Evolutionary conservation across 2,888 invertebrate species (phyloP), one percentile per base, ranked within the genome.

Genomic region (Lomographa bimaculata): DNA sequence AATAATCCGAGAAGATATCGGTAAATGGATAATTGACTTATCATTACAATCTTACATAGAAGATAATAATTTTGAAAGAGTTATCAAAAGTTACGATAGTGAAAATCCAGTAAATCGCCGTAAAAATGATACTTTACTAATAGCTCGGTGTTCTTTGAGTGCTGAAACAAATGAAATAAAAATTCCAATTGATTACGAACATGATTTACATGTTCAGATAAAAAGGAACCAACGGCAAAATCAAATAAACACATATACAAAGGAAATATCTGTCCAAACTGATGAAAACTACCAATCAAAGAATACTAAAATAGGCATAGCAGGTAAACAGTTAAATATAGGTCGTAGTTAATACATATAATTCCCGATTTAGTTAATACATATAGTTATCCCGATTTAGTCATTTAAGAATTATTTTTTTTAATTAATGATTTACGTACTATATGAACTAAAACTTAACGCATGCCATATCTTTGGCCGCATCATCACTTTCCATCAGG

Each of bases 31-130:
- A 25, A 9, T 79, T 7, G 64, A 80, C 29, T 49, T 86, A 26
- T 72, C 64, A 30, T 74, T 84, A 43, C 71, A 75, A 36, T 70
- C 61, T 7, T 74, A 68, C 21, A 1, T 54, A 3, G 67, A 72
- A 36, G 57, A 72, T 4, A 57, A 66, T 28, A 71, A 75, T n/a
- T n/a, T n/a, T 24, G 58, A 72, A 50, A 64, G 52, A 44, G 46
- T 67, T 23, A 35, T 84, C 6, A 71, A 57, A 60, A 71, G 74
- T 28, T 56, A 77, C 27, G 62, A 75, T 18, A 35, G 60, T 6
- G 36, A 41, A 1, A 44, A 45, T 10, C 26, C 57, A 35, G 44
- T 54, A n/a, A 23, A 46, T 11, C 53, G 50, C 21, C 47, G 48
- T 29, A 20, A 36, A 19, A 49, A 67, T 18, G 70, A 72, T 38